A percentile compares a stretch with the other conserved stretches of the same genome.
Evolutionary conservation across 2,797 vertebrate genomes (phyloP).

Genomic region (Alauda arvensis): DNA sequence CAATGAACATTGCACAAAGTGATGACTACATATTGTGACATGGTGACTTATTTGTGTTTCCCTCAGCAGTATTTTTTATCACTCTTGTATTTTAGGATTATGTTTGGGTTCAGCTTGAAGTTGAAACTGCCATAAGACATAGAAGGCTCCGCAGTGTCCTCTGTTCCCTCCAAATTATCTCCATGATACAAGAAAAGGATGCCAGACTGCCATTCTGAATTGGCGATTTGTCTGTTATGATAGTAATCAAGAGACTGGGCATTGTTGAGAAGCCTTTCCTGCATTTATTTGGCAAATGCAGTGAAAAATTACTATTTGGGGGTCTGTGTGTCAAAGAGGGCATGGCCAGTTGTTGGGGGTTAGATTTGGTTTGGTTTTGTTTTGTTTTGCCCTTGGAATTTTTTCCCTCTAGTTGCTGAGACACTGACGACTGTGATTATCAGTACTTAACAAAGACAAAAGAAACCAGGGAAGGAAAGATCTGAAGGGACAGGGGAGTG

Average conservation of each 20-base stretch:
- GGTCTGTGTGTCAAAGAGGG: neutral
- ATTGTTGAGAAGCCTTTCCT: neutral
- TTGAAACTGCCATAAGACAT: neutral
- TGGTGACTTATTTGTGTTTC: slow-evolving; percentile 1
- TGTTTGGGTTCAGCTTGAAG: neutral
- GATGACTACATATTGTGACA: neutral
- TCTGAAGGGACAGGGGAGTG: too few species aligned
- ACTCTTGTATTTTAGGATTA: neutral
- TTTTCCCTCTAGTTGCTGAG: too few species aligned
- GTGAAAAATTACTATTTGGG: neutral
- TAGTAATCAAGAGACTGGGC: neutral
- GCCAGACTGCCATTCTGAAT: neutral
- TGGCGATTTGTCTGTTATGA: neutral
- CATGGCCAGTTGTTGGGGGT: neutral
- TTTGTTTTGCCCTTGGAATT: too few species aligned
- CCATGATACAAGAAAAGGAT: neutral
- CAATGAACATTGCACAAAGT: slow-evolving; percentile 32
- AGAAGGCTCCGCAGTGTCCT: neutral
- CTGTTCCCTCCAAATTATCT: neutral
- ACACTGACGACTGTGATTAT: too few species aligned
- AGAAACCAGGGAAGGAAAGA: too few species aligned
- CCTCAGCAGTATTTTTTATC: slow-evolving; percentile 26
- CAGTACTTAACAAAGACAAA: too few species aligned
- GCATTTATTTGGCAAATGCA: neutral
- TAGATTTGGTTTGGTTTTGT: too few species aligned